Base-by-base conservation (phyloP, 2,888 invertebrate species). In the Pandemis heparana region DNA sequence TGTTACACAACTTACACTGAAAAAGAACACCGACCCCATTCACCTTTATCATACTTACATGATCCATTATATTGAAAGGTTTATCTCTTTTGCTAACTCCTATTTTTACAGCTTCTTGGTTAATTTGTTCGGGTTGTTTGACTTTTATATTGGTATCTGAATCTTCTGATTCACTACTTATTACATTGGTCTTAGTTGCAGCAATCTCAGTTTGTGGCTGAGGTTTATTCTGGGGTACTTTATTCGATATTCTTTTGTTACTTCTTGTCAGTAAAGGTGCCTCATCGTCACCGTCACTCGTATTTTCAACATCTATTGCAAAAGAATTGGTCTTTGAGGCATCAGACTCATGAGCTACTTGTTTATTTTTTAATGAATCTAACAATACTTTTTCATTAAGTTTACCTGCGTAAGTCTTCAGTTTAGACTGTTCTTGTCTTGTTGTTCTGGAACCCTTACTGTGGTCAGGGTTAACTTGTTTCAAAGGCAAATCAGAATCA, bases 1-100 rank as follows among this genome's bases (percentile, higher is more conserved):
- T 88, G 75, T 92, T 92, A 75, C 95, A 95, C 23, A 94, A 79
- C 78, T 90, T 91, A 81, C 95, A 95, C 77, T 94, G 92, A 79
- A 89, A 94, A 18, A 95, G 79, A n/a, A 88, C 82, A 65, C 95
- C 95, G 1, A 94, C 92, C 59, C 90, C 91, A 81, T 90, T 92
- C 0, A 94, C 94, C 85, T 92, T 94, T 9, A 94, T 92, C 79
- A 84, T 92, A 75, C 89, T 89, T 1, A 94, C 85, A 79, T 94
- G 87, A 71, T 94, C 90, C 92, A 93, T 92, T 46, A 94, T 94
- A 77, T 93, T 83, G 77, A 94, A 93, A 41, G 79, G 65, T 72
- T 75, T 70, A 53, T 73, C 67, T 46, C 38, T 59, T 63, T 48
- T 39, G 60, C 65, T n/a, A 56, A 18, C 14, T 70, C 48, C 65